These are phyloP conservation scores for Timema podura DNA, from an alignment of 2,888 invertebrate species.

Conservation along the genomic window DNA sequence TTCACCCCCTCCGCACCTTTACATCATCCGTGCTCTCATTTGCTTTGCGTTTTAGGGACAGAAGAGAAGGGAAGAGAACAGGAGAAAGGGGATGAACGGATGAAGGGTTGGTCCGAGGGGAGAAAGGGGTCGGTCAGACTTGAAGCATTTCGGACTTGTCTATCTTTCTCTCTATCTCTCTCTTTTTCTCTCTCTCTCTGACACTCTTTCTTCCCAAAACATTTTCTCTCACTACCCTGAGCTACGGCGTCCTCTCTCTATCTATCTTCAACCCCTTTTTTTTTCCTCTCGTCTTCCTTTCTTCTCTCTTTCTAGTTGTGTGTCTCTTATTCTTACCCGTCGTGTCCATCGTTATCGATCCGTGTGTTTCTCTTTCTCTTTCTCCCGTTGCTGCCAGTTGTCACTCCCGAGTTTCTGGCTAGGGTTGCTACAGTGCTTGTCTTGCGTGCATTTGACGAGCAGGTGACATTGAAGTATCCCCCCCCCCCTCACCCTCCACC, in stretches of 20 bases:
- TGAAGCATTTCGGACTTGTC: not conserved
- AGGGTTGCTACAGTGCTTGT: too few species aligned
- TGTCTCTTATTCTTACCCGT: too few species aligned
- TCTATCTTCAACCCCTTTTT: too few species aligned
- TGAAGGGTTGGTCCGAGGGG: not conserved
- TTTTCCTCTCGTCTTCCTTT: too few species aligned
- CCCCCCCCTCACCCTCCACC: conserved; percentile 18
- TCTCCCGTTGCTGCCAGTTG: conserved; percentile 27
- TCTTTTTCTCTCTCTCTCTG: not conserved
- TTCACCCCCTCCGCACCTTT: not conserved
- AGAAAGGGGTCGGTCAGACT: not conserved
- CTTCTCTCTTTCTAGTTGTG: too few species aligned
- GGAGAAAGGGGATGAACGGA: not conserved
- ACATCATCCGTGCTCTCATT: conserved; percentile 7
- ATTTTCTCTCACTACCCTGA: too few species aligned
- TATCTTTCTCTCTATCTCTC: not conserved
- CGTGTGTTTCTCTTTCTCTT: conserved; percentile 32
- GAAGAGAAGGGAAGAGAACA: not conserved
- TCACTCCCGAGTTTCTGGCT: conserved; percentile 27
- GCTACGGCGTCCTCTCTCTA: too few species aligned
- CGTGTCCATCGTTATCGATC: conserved; percentile 17
- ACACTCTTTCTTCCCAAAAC: too few species aligned
- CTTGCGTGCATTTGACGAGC: conserved; percentile 29
- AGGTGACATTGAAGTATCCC: conserved; percentile 34
- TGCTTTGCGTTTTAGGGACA: not conserved